A percentile compares a stretch with the other conserved stretches of the same genome.
phyloP scores from a whole-genome alignment of 2,113 vertebrate species.

The Phaetusa simplex region DNA sequence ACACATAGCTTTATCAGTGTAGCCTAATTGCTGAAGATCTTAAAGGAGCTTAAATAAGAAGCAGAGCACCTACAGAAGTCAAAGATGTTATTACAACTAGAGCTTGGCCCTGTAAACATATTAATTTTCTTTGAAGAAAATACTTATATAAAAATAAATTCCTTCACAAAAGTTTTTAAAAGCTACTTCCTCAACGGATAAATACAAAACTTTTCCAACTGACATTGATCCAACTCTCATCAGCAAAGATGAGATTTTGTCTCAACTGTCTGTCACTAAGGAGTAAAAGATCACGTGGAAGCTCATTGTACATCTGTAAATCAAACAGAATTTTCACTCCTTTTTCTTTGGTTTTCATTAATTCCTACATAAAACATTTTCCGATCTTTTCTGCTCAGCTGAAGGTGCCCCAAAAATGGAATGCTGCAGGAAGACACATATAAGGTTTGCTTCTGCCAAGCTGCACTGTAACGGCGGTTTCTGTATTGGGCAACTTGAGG shows the following conservation, averaged over 20 bases:
- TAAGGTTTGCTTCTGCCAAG: neutral
- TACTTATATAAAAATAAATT: neutral
- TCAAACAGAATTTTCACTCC: neutral
- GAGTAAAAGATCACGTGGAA: neutral
- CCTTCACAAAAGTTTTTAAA: neutral
- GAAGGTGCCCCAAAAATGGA: neutral
- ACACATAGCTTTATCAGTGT: neutral
- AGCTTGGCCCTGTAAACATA: neutral
- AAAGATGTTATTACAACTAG: neutral
- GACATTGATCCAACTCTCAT: neutral
- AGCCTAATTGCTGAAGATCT: slow-evolving; percentile 32
- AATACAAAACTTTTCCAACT: slow-evolving; percentile 6
- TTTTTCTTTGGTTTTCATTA: neutral
- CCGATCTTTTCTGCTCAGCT: neutral
- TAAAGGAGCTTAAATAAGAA: neutral
- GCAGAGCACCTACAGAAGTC: slow-evolving; percentile 2
- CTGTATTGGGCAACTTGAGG: neutral
- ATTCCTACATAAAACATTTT: neutral
- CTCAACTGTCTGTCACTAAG: neutral
- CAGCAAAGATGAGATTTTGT: neutral
- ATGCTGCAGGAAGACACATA: neutral
- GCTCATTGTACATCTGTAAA: neutral
- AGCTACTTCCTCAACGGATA: neutral
- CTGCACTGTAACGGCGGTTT: neutral
- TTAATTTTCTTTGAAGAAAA: neutral